Base-by-base conservation (phyloP, 2,113 vertebrate genomes). In the Psittacula cyanocephala region DNA sequence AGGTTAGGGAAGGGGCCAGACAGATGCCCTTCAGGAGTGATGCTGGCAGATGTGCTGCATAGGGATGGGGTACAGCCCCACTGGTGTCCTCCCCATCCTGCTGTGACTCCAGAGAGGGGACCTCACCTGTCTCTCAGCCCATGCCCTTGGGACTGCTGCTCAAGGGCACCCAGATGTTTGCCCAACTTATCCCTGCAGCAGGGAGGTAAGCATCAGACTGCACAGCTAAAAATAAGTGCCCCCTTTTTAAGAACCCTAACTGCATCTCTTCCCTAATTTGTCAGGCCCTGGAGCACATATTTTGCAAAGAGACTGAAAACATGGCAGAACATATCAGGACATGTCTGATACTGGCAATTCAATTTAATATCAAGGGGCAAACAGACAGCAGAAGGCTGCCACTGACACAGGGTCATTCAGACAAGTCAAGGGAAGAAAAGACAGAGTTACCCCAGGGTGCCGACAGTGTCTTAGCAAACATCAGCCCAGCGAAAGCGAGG, bases 111-210 rank as follows among this genome's bases (percentile, higher is more conserved):
- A 0, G 25, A 35, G 60, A 70, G 15, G 6, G 49, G 23, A 59
- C 8, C 57, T 25, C 24, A 25, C 29, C 60, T 46, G 74, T 10
- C 25, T 60, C 65, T 39, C 0, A 3, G 68, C 53, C 86, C 2
- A 0, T 75, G 95, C 62, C 95, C 96, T 97, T 97, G 88, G 81
- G 60, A 49, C 52, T 35, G 44, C 69, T n/a, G 83, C 86, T 95
- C 91, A 97, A 97, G 96, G 95, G 69, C 96, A 93, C 83, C 59
- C 88, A 93, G 89, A 84, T 96, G 83, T 91, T 92, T 71, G 33
- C 65, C 39, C 60, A 81, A 64, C 60, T 85, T 60, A 35, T 13
- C 80, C 55, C 50, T 71, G 83, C 91, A 49, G 86, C 8, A 53
- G 50, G 18, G 43, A 86, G 44, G 37, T 31, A 41, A 84, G 80